phyloP scores from a whole-genome alignment of 2,797 vertebrate genomes.

The Xyrichtys novacula region DNA sequence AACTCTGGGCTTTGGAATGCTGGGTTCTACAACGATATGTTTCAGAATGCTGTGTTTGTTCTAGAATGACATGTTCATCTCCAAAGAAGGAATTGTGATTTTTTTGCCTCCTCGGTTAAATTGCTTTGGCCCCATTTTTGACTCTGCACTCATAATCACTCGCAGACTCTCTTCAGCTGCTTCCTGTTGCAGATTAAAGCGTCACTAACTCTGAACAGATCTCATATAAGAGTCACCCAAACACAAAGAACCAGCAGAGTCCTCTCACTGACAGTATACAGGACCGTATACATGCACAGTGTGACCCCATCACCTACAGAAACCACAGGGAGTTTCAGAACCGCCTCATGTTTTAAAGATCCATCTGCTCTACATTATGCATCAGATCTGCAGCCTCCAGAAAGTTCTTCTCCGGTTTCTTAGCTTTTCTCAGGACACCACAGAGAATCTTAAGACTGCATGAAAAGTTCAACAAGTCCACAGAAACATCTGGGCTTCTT shows the following conservation, averaged over 20 bases:
- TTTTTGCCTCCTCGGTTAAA: too few species aligned
- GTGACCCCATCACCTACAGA: slow-evolving; percentile 1
- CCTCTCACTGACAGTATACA: background rate
- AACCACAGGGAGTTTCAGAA: background rate
- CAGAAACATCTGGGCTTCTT: background rate
- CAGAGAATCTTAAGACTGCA: background rate
- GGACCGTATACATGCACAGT: background rate
- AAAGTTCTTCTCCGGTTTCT: slow-evolving; percentile 13
- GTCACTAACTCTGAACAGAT: background rate
- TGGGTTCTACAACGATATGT: too few species aligned
- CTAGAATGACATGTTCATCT: too few species aligned
- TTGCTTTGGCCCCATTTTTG: too few species aligned
- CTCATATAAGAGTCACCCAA: background rate
- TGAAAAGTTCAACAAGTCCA: slow-evolving; percentile 19
- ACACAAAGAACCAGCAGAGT: background rate
- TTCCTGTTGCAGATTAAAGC: background rate
- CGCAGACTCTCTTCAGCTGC: background rate
- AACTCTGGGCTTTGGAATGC: too few species aligned
- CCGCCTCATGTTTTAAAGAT: background rate
- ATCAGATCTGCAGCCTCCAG: slow-evolving; percentile 7
- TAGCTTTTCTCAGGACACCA: background rate
- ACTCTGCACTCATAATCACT: background rate
- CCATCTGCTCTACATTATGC: slow-evolving; percentile 18
- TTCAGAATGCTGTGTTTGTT: too few species aligned
- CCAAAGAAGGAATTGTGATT: too few species aligned